Percentiles rank a stretch among this genome's conserved stretches.
Evolutionary conservation across 2,797 vertebrate species (phyloP).

Genomic region (Taenioides sp.): DNA sequence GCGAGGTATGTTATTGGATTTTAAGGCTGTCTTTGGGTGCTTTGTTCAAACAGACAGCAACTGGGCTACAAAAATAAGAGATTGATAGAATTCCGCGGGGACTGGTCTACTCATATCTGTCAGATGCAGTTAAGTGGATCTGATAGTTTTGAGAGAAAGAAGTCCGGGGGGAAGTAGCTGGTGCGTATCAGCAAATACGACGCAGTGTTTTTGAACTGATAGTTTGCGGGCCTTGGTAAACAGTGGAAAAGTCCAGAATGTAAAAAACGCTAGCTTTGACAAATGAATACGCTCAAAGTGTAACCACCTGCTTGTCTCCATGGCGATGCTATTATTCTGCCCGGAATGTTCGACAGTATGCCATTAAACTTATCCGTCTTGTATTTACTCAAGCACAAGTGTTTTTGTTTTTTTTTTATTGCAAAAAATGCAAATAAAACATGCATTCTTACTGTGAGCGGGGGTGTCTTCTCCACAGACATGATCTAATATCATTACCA

Average conservation of each 20-base stretch:
- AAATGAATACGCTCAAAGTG: neutral
- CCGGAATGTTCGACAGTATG: neutral
- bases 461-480: too few relatives aligned
- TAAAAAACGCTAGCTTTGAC: neutral
- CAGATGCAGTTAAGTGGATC: conserved; percentile 44
- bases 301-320: too few relatives aligned
- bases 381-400: neutral
- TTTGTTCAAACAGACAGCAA: conserved; percentile 4
- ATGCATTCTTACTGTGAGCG: too few relatives aligned
- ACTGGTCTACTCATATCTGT: conserved; percentile 21
- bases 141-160: conserved; percentile 23
- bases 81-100: conserved; percentile 21
- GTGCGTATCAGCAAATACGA: neutral
- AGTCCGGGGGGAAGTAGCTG: neutral
- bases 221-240: neutral
- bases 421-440: neutral
- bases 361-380: neutral
- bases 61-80: neutral
- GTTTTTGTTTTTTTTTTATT: neutral
- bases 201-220: neutral
- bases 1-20: conserved; percentile 11
- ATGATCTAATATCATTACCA: too few relatives aligned
- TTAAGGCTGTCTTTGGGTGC: conserved; percentile 11
- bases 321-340: neutral
- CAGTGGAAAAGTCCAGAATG: neutral